A percentile compares a stretch with the other conserved stretches of the same genome.
Conservation (phyloP, 1,140 invertebrate species). For the Monochamus saltuarius region DNA sequence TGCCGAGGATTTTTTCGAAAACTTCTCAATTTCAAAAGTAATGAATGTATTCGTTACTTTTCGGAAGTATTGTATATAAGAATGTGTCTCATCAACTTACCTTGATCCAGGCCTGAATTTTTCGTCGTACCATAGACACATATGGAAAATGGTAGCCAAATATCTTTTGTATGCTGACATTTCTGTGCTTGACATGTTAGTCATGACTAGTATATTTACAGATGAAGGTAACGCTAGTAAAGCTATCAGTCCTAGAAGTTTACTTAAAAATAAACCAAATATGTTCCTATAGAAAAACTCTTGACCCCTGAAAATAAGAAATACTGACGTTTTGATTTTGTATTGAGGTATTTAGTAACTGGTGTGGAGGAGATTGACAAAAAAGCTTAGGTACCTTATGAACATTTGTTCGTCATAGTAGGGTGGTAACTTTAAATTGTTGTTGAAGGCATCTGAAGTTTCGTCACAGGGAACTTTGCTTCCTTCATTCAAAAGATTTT, state of each 20-base stretch:
- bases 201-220: neutral
- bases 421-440: slow-evolving; percentile 50
- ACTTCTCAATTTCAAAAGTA: no score
- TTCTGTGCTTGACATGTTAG: neutral
- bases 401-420: slow-evolving; percentile 61
- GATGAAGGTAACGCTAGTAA: neutral
- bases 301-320: neutral
- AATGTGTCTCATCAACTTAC: neutral
- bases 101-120: slow-evolving; percentile 56
- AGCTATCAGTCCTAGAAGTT: neutral
- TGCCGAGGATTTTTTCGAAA: no score
- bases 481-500: slow-evolving; percentile 34
- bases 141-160: slow-evolving; percentile 63
- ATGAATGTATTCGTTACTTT: no score
- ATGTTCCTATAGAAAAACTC: neutral
- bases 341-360: slow-evolving; percentile 6
- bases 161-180: neutral
- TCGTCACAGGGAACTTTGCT: slow-evolving; percentile 34
- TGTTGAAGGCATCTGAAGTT: slow-evolving; percentile 27
- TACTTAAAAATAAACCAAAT: neutral
- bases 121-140: slow-evolving; percentile 69
- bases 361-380: no score
- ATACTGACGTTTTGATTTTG: neutral
- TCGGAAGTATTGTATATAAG: no score
- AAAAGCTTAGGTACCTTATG: slow-evolving; percentile 54